These are phyloP conservation scores for Icerya purchasi DNA, from an alignment of 2,888 invertebrate genomes.

Conservation along the genomic window DNA sequence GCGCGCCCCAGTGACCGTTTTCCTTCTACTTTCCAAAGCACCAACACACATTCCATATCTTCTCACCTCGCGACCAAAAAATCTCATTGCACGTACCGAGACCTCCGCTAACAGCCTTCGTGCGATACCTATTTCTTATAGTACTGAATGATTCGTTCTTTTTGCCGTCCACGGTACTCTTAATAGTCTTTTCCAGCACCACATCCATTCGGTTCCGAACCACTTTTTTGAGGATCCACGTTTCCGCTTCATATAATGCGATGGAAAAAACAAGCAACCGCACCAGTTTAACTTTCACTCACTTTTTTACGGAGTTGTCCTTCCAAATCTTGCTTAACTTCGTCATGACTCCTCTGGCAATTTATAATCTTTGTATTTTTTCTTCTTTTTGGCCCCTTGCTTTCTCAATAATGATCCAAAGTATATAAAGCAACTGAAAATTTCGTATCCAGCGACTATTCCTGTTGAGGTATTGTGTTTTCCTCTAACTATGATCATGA, in stretches of 20 bases:
- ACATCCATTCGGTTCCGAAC: neutral
- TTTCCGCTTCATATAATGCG: neutral
- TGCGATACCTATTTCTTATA: neutral
- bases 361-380: neutral
- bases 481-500: neutral
- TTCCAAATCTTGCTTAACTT: neutral
- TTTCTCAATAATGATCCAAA: neutral
- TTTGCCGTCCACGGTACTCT: neutral
- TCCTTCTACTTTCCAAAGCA: neutral
- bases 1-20: neutral
- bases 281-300: neutral
- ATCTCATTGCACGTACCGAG: neutral
- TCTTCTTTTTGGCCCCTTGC: neutral
- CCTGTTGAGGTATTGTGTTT: neutral
- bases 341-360: neutral
- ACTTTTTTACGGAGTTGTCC: neutral
- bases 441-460: neutral
- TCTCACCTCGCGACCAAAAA: neutral
- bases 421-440: neutral
- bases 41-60: neutral
- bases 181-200: neutral
- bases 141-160: neutral
- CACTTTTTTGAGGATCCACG: neutral
- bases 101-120: neutral
- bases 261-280: neutral